These are phyloP conservation scores for Formica aserva DNA, from an alignment of 2,888 invertebrate species.

Conservation along the genomic window DNA sequence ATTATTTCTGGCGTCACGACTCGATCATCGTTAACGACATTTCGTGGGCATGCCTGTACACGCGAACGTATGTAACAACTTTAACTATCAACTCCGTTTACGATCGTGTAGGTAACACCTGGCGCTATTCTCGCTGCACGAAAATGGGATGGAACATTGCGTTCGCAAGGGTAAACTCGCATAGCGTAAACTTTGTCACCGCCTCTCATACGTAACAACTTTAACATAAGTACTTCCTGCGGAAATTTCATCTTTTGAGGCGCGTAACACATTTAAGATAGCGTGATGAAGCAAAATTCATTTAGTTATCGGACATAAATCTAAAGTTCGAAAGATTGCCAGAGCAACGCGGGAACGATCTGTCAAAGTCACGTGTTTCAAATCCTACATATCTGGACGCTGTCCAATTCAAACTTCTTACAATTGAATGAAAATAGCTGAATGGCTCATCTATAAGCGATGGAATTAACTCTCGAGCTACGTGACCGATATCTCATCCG, in stretches of 20 bases:
- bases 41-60: slow-evolving; percentile 2
- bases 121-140: neutral
- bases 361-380: slow-evolving; percentile 41
- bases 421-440: slow-evolving; percentile 49
- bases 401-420: slow-evolving; percentile 42
- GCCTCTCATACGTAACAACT: neutral
- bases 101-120: neutral
- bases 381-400: slow-evolving; percentile 8
- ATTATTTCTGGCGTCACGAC: slow-evolving; percentile 39
- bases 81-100: slow-evolving; percentile 23
- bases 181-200: neutral
- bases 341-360: slow-evolving; percentile 28
- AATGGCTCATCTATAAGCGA: slow-evolving; percentile 31
- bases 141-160: neutral
- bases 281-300: neutral
- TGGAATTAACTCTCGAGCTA: slow-evolving; percentile 11
- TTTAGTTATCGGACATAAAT: slow-evolving; percentile 37
- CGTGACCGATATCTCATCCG: slow-evolving; percentile 7
- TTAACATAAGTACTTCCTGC: neutral
- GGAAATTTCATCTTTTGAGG: neutral
- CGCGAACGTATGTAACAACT: slow-evolving; percentile 8
- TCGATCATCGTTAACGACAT: slow-evolving; percentile 25
- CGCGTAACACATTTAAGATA: neutral
- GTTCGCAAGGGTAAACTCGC: neutral
- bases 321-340: slow-evolving; percentile 17